A percentile compares a stretch with the other conserved stretches of the same genome.
Conservation (phyloP, 2,797 vertebrate genomes). For the Florisuga fusca region DNA sequence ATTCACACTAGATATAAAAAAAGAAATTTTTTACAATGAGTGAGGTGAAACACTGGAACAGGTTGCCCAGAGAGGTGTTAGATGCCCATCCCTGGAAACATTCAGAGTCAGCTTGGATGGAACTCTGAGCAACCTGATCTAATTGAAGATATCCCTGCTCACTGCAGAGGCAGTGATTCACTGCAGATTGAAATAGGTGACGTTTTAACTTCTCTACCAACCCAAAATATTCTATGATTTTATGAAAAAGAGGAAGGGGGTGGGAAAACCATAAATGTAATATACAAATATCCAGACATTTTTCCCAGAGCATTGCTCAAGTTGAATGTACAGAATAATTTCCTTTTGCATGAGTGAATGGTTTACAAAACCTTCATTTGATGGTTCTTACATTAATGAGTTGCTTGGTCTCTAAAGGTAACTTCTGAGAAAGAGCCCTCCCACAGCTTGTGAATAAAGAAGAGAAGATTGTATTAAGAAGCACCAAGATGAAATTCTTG, state of each 20-base stretch:
- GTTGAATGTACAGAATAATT: neutral
- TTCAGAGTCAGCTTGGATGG: fast-evolving
- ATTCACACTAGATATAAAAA: neutral
- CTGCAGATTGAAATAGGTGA: fast-evolving
- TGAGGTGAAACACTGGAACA: neutral
- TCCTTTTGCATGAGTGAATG: neutral
- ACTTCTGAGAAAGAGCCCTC: neutral
- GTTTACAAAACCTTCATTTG: neutral
- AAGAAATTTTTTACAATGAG: neutral
- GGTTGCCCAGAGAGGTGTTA: neutral
- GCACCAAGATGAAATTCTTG: neutral
- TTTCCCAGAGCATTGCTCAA: neutral
- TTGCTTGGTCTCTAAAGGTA: neutral
- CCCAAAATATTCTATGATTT: neutral
- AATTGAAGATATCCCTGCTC: neutral
- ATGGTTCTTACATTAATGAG: neutral
- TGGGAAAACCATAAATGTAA: neutral
- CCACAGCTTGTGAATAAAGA: neutral
- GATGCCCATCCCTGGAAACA: no score
- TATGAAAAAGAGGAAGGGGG: neutral
- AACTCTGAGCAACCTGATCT: neutral
- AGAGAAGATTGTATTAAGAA: neutral
- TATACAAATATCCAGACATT: neutral
- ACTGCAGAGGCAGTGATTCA: no score
- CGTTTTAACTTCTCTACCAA: neutral